Conservation (phyloP, 2,797 vertebrate genomes). For the Synanceia verrucosa region DNA sequence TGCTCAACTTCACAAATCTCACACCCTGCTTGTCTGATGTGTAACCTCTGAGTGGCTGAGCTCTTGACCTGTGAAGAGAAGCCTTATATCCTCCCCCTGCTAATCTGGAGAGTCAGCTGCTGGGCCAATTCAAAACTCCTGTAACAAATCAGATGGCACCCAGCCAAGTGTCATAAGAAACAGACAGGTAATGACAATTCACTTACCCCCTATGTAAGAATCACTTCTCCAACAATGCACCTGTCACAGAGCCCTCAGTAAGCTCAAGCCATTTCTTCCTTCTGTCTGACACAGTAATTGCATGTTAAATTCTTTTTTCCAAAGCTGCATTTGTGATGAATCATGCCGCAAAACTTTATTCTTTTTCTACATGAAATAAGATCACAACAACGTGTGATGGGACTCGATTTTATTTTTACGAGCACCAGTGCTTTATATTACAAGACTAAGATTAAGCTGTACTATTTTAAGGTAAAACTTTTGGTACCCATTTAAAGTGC, state of each 20-base stretch:
- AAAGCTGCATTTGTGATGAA: conserved; percentile 92
- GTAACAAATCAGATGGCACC: conserved; percentile 95
- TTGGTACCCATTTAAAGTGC: not conserved
- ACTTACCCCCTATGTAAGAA: conserved; percentile 94
- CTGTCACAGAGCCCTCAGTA: conserved; percentile 94
- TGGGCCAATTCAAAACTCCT: conserved; percentile 91
- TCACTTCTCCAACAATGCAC: conserved; percentile 98
- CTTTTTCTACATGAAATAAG: conserved; percentile 16
- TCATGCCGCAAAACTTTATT: conserved; percentile 91
- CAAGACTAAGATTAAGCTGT: not conserved
- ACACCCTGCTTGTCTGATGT: conserved; percentile 81
- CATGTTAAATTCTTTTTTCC: conserved; percentile 87
- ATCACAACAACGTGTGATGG: not conserved
- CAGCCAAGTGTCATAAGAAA: conserved; percentile 94
- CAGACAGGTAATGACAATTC: conserved; percentile 98
- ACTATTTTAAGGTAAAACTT: not conserved
- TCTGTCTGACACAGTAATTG: conserved; percentile 97
- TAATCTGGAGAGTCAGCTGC: conserved; percentile 83
- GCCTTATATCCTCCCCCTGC: conserved; percentile 84
- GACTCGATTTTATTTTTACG: not conserved
- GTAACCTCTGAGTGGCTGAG: conserved; percentile 86
- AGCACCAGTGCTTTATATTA: not conserved
- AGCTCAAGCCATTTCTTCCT: conserved; percentile 93
- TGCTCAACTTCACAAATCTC: conserved; percentile 84
- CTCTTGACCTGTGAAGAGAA: conserved; percentile 89